Base-by-base conservation (phyloP, 2,797 vertebrate genomes). In the Pithecia hirsuta region DNA sequence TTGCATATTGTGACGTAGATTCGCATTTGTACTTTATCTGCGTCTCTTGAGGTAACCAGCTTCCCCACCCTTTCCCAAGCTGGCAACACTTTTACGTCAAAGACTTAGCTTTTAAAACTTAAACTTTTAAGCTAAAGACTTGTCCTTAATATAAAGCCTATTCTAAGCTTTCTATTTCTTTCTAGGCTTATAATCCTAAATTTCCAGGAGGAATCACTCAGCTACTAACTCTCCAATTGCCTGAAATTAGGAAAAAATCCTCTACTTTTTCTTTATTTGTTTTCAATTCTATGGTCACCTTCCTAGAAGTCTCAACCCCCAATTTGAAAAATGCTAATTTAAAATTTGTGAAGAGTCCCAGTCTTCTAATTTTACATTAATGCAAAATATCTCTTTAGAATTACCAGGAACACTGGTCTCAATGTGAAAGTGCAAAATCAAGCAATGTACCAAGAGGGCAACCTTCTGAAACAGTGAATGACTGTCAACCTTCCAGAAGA, bases 361-460 rank as follows among this genome's bases (percentile, higher is more conserved):
- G 14, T 46, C n/a, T 57, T 85, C 36, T 48, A 41, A 24, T 83
- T 94, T 97, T 95, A 74, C 9, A 41, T 85, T 20, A 36, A 96
- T 89, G 72, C 36, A 91, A 75, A 57, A 82, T 61, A 33, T 91
- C 96, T 86, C 19, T 98, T 96, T 96, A 98, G 98, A 97, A 97
- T 98, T 97, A 95, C 39, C 98, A 92, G 67, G 88, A 87, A 9
- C 84, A 98, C 0, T 64, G 11, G 52, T 94, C 48, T 67, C 96
- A 94, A 67, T 78, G n/a, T 1, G 96, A 96, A 13, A 80, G 39
- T 50, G 4, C 15, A 5, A 97, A 91, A 41, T 33, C 85, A 44
- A 74, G 4, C 7, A 96, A 15, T 26, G 2, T 7, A 11, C n/a
- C 85, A 2, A 39, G 50, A 86, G 84, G 44, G 17, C 94, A 46